Conservation (phyloP, 2,797 vertebrate genomes). For the Trematomus bernacchii region DNA sequence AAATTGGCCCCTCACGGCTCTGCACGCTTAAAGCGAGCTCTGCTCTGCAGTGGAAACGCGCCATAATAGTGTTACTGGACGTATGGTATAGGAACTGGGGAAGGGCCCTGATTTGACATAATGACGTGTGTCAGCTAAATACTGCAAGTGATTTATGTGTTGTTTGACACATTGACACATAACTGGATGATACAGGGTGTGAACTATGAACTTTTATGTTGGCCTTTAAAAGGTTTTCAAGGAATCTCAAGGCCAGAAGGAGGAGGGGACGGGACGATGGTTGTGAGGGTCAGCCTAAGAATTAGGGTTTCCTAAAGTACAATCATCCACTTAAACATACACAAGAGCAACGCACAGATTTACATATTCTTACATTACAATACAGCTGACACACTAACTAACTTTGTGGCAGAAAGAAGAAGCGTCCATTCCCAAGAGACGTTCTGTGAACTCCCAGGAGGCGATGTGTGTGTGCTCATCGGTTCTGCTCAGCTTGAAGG, state of each 20-base stretch:
- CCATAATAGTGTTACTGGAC: too few species aligned
- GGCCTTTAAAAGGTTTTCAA: constrained; percentile 40
- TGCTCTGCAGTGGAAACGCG: too few species aligned
- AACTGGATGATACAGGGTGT: constrained; percentile 1
- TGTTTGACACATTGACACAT: constrained; percentile 11
- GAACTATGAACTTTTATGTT: constrained; percentile 57
- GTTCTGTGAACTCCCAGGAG: constrained; percentile 31
- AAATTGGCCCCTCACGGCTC: too few species aligned
- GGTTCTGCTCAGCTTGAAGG: constrained; percentile 56
- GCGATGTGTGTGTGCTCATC: constrained; percentile 66
- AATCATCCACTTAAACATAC: constrained; percentile 3
- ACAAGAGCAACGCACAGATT: neutral
- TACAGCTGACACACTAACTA: neutral
- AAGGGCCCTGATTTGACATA: too few species aligned
- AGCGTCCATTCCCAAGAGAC: constrained; percentile 34
- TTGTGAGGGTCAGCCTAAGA: neutral
- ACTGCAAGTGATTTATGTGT: neutral
- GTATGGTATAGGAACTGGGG: too few species aligned
- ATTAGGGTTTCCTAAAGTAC: neutral
- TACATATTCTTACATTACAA: constrained; percentile 11
- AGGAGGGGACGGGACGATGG: neutral
- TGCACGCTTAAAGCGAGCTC: too few species aligned
- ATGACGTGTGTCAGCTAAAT: too few species aligned
- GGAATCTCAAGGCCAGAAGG: constrained; percentile 66
- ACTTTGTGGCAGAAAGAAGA: constrained; percentile 37